Evolutionary conservation across 1,140 invertebrate genomes (phyloP).

Genomic region (Drosophila quadrilineata): DNA sequence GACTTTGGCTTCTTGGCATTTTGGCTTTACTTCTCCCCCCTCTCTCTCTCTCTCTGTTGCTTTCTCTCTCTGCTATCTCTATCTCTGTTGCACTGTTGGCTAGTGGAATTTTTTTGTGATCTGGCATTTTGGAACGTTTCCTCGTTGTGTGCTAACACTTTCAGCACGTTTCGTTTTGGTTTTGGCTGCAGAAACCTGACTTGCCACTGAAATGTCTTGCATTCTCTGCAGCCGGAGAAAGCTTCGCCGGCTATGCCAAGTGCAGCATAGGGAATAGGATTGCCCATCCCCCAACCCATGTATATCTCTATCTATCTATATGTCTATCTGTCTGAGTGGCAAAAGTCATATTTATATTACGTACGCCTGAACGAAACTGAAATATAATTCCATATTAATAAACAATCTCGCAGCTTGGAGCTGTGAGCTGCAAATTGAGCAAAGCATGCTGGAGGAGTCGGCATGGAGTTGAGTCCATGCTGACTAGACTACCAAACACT

Average conservation of each 20-base stretch:
- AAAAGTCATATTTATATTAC: constrained; percentile 33
- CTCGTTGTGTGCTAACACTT: constrained; percentile 27
- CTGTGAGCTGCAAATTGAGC: constrained; percentile 37
- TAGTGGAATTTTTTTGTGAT: constrained; percentile 16
- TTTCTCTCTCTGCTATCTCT: too few species aligned
- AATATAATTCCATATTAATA: constrained; percentile 69
- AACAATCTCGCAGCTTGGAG: constrained; percentile 41
- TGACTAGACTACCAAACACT: constrained; percentile 20
- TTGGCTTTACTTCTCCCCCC: too few species aligned
- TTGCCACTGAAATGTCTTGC: constrained; percentile 29
- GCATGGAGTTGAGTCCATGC: too few species aligned
- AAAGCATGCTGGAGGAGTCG: constrained; percentile 27
- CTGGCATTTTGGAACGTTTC: constrained; percentile 32
- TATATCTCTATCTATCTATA: too few species aligned
- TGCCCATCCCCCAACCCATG: too few species aligned
- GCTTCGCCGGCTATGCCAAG: not conserved
- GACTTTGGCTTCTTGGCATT: constrained; percentile 20
- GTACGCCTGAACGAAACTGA: constrained; percentile 16
- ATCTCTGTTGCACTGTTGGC: too few species aligned
- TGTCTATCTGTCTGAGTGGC: too few species aligned
- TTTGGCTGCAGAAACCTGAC: constrained; percentile 24
- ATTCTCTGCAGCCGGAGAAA: not conserved
- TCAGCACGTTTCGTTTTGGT: constrained; percentile 24
- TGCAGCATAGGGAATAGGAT: not conserved
- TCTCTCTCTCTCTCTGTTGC: too few species aligned